Evolutionary conservation across 2,797 vertebrate genomes (phyloP).

Genomic region (Psittacula derbiana): DNA sequence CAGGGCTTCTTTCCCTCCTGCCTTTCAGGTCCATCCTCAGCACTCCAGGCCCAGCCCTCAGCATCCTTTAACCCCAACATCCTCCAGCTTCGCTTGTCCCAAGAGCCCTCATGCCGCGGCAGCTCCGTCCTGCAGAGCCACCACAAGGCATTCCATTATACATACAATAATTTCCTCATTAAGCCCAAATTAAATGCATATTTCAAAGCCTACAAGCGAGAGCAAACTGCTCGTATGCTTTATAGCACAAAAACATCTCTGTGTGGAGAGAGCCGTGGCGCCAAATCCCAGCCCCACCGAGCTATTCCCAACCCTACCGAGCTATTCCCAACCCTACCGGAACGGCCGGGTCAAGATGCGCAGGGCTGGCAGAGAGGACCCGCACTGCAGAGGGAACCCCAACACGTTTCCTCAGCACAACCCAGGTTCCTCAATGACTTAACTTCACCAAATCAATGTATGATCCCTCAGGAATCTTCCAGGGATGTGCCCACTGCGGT

Average conservation of each 20-base stretch:
- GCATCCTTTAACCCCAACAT: neutral
- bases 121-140: neutral
- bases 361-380: neutral
- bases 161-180: slow-evolving; percentile 50
- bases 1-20: neutral
- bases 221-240: slow-evolving; percentile 41
- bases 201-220: slow-evolving; percentile 46
- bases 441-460: neutral
- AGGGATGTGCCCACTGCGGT: neutral
- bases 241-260: slow-evolving; percentile 37
- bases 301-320: neutral
- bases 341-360: neutral
- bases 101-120: neutral
- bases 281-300: slow-evolving; percentile 14
- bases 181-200: slow-evolving; percentile 68
- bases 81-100: neutral
- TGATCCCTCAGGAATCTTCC: neutral
- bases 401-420: neutral
- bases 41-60: neutral
- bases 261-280: neutral
- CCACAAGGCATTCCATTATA: slow-evolving; percentile 10
- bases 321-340: neutral
- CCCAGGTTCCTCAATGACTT: neutral
- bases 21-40: neutral
- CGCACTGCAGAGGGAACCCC: neutral